phyloP scores from a whole-genome alignment of 1,140 invertebrate species.

The Zaprionus ornatus region DNA sequence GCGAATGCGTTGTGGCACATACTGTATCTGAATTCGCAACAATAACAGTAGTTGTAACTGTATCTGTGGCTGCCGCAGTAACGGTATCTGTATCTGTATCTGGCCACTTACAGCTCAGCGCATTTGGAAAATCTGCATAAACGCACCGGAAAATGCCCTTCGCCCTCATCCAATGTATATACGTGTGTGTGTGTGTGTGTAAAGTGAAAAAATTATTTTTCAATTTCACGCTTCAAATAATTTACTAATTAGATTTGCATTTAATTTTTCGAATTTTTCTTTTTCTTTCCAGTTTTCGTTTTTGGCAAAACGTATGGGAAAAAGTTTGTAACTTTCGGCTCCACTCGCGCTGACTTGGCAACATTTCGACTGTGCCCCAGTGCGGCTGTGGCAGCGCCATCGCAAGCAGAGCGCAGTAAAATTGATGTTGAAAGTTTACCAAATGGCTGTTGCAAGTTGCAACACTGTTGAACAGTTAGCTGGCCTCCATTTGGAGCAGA shows the following conservation, averaged over 20 bases:
- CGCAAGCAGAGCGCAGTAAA: background rate
- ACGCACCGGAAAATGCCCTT: conserved; percentile 36
- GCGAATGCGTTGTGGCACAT: conserved; percentile 10
- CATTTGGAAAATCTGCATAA: conserved; percentile 74
- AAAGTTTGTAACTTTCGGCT: conserved; percentile 33
- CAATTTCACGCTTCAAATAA: conserved; percentile 83
- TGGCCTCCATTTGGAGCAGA: conserved; percentile 38
- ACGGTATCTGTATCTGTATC: conserved; percentile 41
- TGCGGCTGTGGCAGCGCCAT: background rate
- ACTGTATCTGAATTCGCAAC: conserved; percentile 1
- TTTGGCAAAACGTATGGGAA: conserved; percentile 55
- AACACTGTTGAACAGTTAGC: conserved; percentile 33
- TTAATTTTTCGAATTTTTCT: conserved; percentile 60
- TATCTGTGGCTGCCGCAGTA: conserved; percentile 11
- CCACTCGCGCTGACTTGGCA: conserved; percentile 70
- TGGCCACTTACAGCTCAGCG: conserved; percentile 70
- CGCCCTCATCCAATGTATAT: background rate
- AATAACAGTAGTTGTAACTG: conserved; percentile 17
- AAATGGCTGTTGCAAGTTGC: conserved; percentile 21
- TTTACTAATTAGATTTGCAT: conserved; percentile 83
- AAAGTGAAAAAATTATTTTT: conserved; percentile 71
- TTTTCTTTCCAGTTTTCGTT: background rate
- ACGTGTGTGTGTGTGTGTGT: background rate
- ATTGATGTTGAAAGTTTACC: conserved; percentile 24
- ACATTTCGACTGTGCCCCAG: conserved; percentile 12